Percentiles rank a stretch among this genome's conserved stretches.
Conservation (phyloP, 2,888 invertebrate species). For the Eumacrocentrus americanus region DNA sequence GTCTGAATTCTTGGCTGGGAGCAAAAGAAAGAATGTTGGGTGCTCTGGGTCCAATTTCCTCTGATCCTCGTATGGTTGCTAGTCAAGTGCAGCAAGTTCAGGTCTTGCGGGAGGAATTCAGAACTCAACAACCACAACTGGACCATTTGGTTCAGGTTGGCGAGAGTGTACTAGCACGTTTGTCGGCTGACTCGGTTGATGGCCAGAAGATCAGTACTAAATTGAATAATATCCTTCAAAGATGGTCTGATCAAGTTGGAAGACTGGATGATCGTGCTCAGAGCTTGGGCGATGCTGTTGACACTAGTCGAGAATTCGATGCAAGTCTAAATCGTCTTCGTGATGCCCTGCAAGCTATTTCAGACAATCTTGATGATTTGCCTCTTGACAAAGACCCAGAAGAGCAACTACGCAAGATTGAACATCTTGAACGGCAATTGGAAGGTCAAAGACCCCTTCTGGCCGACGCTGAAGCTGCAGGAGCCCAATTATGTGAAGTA, state of each 20-base stretch:
- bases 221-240: constrained; percentile 72
- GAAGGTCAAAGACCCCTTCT: constrained; percentile 87
- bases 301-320: constrained; percentile 92
- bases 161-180: constrained; percentile 71
- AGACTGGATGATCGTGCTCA: constrained; percentile 88
- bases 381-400: constrained; percentile 83
- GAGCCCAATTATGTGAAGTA: constrained; percentile 84
- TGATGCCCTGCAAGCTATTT: constrained; percentile 86
- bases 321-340: constrained; percentile 82
- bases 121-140: constrained; percentile 88
- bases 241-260: constrained; percentile 81
- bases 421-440: constrained; percentile 84
- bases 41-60: constrained; percentile 93
- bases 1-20: constrained; percentile 83
- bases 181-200: constrained; percentile 66
- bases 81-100: constrained; percentile 91
- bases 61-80: constrained; percentile 93
- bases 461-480: constrained; percentile 88
- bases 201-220: constrained; percentile 74
- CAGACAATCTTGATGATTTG: constrained; percentile 84
- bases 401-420: constrained; percentile 85
- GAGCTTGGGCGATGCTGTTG: constrained; percentile 88
- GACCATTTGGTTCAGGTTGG: constrained; percentile 84
- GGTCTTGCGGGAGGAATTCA: constrained; percentile 93
- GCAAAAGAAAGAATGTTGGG: constrained; percentile 96